Base-by-base conservation (phyloP, 1,140 invertebrate species). In the Leptonema lineaticorne region DNA sequence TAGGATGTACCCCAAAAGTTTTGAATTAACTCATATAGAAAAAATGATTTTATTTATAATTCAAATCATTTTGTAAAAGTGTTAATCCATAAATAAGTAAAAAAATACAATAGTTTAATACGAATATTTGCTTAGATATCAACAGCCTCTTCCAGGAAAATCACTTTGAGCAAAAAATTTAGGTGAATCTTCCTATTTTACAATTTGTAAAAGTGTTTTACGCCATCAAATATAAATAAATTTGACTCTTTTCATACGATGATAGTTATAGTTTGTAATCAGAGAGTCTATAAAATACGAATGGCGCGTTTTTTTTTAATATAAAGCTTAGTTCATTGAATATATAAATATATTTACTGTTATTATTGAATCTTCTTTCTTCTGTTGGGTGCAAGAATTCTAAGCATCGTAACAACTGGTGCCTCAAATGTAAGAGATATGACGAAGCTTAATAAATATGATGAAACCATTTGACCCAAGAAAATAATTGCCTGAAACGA, bases 351-450 rank as follows among this genome's bases (percentile, higher is more conserved):
- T n/a, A n/a, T n/a, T n/a, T n/a, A n/a, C 28, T 27, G 8, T 0
- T 29, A 33, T 14, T 26, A 68, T 46, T 67, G 67, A 7, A 72
- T 22, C 20, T 72, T 69, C 73, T 85, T 86, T 71, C 85, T 84
- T 75, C 86, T 84, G 72, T 84, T 87, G 29, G 90, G 89, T 5
- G 89, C 85, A 5, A 92, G 75, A 70, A 93, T 90, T 79, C 91
- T 91, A n/a, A 94, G 82, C 87, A 93, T 90, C 71, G 90, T 90
- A 59, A 94, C 91, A 33, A 92, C 85, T 22, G 91, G 92, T 59
- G 91, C 91, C 81, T 94, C 92, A 75, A 92, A 93, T 0, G 88
- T 86, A 29, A 93, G 77, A 0, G 91, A 93, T 56, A 93, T 83
- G 14, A 91, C 75, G 76, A 93, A 92, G 0, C 90, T 88, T n/a